Base-by-base conservation (phyloP, 2,113 vertebrate species). In the Delphinus delphis region DNA sequence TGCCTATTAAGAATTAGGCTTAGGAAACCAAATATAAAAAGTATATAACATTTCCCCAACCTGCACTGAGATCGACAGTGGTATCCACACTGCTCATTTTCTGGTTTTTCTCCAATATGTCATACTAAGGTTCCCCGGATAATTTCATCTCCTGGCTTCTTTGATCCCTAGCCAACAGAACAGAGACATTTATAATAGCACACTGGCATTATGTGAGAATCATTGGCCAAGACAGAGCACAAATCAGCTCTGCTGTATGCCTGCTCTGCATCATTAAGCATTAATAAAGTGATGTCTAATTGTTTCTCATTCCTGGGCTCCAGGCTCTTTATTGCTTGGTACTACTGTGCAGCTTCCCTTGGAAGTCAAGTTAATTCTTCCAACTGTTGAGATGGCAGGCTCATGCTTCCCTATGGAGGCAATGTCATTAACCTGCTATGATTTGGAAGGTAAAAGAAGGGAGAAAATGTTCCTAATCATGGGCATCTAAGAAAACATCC, bases 271-370 rank as follows among this genome's bases (percentile, higher is more conserved):
- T 90, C 96, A 95, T 98, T 95, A 97, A 97, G 88, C 97, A 97
- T 95, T 97, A 93, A 98, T 93, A 94, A 95, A 96, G 86, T 80
- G 84, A 82, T 93, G 82, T 38, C 82, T 97, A 97, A 95, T 97
- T 98, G 95, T 79, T 87, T 88, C 89, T 94, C 93, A 63, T 84
- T 97, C 81, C 47, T 13, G 20, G 62, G 53, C 58, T 95, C 50
- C 80, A 82, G 87, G 26, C 62, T 80, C 2, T 88, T 90, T 93
- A 74, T 88, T 58, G 84, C 38, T 50, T 65, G 44, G 20, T 81
- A 63, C 6, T 76, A 92, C 20, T 41, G 68, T 36, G 60, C 17
- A 79, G 65, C 74, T 97, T 84, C 63, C 67, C 67, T 80, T 85
- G 88, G 62, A 95, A 95, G 53, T 91, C 62, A 92, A 26, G 7